phyloP scores from a whole-genome alignment of 2,113 vertebrate genomes.

The Anseranas semipalmata region DNA sequence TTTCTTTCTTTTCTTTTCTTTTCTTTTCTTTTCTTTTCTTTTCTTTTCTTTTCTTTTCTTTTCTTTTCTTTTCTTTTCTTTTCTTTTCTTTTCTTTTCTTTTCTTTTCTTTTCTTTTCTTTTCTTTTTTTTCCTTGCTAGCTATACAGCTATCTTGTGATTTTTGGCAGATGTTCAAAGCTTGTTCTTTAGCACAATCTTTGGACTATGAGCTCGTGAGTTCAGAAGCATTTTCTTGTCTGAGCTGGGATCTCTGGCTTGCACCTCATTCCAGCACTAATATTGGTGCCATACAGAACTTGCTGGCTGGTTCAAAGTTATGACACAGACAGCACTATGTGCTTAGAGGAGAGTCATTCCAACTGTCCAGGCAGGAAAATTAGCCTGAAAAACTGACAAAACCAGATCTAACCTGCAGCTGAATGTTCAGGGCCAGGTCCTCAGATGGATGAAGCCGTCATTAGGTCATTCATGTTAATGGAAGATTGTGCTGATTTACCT shows the following conservation, averaged over 20 bases:
- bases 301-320: conserved; percentile 8
- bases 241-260: conserved; percentile 54
- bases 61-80: no score
- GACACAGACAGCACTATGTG: conserved; percentile 18
- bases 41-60: neutral
- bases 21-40: no score
- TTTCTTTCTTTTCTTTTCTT: no score
- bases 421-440: neutral
- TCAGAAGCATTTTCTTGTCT: conserved; percentile 59
- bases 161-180: conserved; percentile 18
- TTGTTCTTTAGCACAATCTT: conserved; percentile 21
- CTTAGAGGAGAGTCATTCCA: conserved; percentile 1
- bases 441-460: conserved; percentile 15
- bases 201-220: neutral
- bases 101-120: neutral
- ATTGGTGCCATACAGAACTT: conserved; percentile 39
- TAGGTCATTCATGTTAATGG: conserved; percentile 34
- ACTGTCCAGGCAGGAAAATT: conserved; percentile 15
- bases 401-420: conserved; percentile 4
- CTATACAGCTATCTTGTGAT: neutral
- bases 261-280: conserved; percentile 4
- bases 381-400: neutral
- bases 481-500: conserved; percentile 47
- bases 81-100: no score
- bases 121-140: neutral